Conservation (phyloP, 2,888 invertebrate species). For the Lagria hirta region DNA sequence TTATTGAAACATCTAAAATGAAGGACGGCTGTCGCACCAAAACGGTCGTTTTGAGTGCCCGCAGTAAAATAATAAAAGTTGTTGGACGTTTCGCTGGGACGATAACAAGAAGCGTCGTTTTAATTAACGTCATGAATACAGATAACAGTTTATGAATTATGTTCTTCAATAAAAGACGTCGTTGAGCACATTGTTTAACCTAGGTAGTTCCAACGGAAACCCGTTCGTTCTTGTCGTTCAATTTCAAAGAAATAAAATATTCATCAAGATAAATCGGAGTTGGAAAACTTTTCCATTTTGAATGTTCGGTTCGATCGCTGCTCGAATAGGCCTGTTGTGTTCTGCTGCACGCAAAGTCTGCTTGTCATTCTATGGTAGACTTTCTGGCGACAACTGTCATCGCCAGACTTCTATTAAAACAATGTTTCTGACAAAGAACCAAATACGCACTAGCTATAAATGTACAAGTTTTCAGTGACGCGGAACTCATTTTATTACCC, state of each 20-base stretch:
- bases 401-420: slow-evolving; percentile 39
- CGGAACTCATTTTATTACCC: too few species aligned
- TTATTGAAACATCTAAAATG: too few species aligned
- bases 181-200: slow-evolving; percentile 29
- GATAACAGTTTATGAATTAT: slow-evolving; percentile 36
- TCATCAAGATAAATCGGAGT: slow-evolving; percentile 33
- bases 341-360: slow-evolving; percentile 17
- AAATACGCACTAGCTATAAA: slow-evolving; percentile 25
- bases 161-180: slow-evolving; percentile 34
- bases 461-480: slow-evolving; percentile 13
- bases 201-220: slow-evolving; percentile 20
- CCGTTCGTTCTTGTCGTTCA: slow-evolving; percentile 26
- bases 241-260: slow-evolving; percentile 33
- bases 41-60: slow-evolving; percentile 17
- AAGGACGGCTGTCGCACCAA: background rate
- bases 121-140: slow-evolving; percentile 41
- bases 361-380: slow-evolving; percentile 32
- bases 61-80: slow-evolving; percentile 25
- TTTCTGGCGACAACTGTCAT: slow-evolving; percentile 35
- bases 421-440: slow-evolving; percentile 33
- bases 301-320: slow-evolving; percentile 27
- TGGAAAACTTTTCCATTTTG: slow-evolving; percentile 30
- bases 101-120: slow-evolving; percentile 37
- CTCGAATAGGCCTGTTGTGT: slow-evolving; percentile 26
- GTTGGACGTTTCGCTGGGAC: slow-evolving; percentile 16